Percentiles rank a stretch among this genome's conserved stretches.
Conservation (phyloP, 2,888 invertebrate species). For the Quadroppia sp. region DNA sequence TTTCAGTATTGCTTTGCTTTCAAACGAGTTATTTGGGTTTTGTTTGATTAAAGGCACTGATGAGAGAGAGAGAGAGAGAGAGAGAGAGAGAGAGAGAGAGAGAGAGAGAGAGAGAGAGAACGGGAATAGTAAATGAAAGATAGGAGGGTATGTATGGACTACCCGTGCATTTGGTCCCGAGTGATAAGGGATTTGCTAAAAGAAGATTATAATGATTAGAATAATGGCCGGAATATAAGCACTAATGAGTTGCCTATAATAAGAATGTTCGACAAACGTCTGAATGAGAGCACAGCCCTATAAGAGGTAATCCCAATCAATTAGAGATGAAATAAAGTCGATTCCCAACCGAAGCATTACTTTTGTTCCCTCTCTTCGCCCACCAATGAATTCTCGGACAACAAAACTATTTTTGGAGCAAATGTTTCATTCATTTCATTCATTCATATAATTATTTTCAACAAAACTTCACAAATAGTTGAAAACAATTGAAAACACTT, state of each 20-base stretch:
- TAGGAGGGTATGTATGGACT: neutral
- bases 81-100: neutral
- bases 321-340: constrained; percentile 30
- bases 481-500: too few relatives aligned
- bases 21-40: neutral
- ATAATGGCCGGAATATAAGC: constrained; percentile 29
- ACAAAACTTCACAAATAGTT: neutral
- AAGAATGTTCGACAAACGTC: constrained; percentile 10
- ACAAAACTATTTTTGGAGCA: neutral
- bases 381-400: neutral
- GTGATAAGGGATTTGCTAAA: constrained; percentile 34
- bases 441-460: neutral
- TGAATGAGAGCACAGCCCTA: constrained; percentile 9
- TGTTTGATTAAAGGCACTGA: constrained; percentile 25
- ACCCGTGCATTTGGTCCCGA: constrained; percentile 27
- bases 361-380: neutral
- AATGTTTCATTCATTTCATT: neutral
- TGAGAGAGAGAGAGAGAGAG: neutral
- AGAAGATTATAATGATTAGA: constrained; percentile 33
- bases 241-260: constrained; percentile 36
- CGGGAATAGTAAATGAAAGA: neutral
- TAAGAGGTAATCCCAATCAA: constrained; percentile 36
- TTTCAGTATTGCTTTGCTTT: neutral
- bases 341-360: neutral
- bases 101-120: constrained; percentile 7